These are phyloP conservation scores for Coreius guichenoti DNA, from an alignment of 2,797 vertebrate genomes.

Conservation along the genomic window DNA sequence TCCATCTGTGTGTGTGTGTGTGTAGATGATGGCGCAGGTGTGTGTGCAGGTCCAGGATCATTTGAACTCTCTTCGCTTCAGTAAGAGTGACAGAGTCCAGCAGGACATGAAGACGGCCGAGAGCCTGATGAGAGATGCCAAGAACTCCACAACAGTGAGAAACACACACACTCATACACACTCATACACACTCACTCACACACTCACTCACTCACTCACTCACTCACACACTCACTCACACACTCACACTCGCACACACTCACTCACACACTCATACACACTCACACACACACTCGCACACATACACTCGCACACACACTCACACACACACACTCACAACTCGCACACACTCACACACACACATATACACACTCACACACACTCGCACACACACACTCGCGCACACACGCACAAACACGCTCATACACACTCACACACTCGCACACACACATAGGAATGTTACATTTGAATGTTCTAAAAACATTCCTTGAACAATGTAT, in stretches of 20 bases:
- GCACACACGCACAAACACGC: too few species aligned
- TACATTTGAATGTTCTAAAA: too few species aligned
- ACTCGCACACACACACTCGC: background rate
- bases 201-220: conserved; percentile 5
- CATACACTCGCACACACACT: background rate
- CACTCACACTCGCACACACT: background rate
- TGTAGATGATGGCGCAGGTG: conserved; percentile 93
- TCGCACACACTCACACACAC: too few species aligned
- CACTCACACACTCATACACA: background rate
- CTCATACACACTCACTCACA: background rate
- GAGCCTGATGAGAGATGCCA: conserved; percentile 90
- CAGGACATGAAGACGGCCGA: conserved; percentile 89
- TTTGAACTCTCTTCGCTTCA: conserved; percentile 92
- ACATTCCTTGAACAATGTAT: too few species aligned
- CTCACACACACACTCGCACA: background rate
- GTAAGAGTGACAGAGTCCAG: conserved; percentile 78
- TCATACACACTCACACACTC: background rate
- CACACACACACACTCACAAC: conserved; percentile 25
- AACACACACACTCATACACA: conserved; percentile 9
- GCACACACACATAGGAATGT: too few species aligned
- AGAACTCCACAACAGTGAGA: conserved; percentile 93
- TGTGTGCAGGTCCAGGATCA: conserved; percentile 99
- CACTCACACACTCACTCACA: background rate
- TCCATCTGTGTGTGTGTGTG: conserved; percentile 41
- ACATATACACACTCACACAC: too few species aligned